A percentile compares a stretch with the other conserved stretches of the same genome.
phyloP scores from a whole-genome alignment of 2,113 vertebrate species.

The Hymenochirus boettgeri region DNA sequence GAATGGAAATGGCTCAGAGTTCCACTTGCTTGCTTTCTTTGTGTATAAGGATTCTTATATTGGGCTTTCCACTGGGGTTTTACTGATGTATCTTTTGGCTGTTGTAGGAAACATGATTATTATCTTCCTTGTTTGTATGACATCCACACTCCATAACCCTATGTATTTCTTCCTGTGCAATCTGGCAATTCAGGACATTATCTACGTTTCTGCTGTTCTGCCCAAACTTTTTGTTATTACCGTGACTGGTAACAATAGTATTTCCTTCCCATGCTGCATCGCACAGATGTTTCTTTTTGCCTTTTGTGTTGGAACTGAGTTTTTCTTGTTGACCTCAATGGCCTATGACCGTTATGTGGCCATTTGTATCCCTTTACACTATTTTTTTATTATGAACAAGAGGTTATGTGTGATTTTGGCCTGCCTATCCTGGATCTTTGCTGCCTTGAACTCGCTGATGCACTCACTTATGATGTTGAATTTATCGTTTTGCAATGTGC shows the following conservation, averaged over 20 bases:
- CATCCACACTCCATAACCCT: neutral
- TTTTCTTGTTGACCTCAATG: slow-evolving; percentile 25
- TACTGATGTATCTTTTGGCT: neutral
- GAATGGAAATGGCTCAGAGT: too few relatives aligned
- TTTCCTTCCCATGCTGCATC: slow-evolving; percentile 16
- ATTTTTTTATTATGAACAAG: slow-evolving; percentile 13
- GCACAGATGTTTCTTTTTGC: slow-evolving; percentile 13
- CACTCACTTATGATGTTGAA: slow-evolving; percentile 2
- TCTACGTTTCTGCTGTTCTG: slow-evolving; percentile 2
- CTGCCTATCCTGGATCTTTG: neutral
- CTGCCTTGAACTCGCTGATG: slow-evolving; percentile 1
- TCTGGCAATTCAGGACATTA: slow-evolving; percentile 5
- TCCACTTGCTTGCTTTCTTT: neutral
- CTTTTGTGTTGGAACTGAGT: slow-evolving; percentile 10
- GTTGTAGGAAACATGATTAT: slow-evolving; percentile 6
- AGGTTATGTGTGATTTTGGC: neutral
- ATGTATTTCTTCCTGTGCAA: slow-evolving; percentile 28
- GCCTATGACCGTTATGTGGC: slow-evolving; percentile 32
- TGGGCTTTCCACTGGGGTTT: neutral
- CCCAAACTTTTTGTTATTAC: slow-evolving; percentile 2
- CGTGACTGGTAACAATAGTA: neutral
- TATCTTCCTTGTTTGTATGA: neutral
- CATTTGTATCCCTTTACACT: slow-evolving; percentile 27
- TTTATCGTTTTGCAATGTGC: neutral
- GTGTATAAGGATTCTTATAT: neutral